Evolutionary conservation across 2,797 vertebrate genomes (phyloP).

Genomic region (Harpagifer antarcticus): DNA sequence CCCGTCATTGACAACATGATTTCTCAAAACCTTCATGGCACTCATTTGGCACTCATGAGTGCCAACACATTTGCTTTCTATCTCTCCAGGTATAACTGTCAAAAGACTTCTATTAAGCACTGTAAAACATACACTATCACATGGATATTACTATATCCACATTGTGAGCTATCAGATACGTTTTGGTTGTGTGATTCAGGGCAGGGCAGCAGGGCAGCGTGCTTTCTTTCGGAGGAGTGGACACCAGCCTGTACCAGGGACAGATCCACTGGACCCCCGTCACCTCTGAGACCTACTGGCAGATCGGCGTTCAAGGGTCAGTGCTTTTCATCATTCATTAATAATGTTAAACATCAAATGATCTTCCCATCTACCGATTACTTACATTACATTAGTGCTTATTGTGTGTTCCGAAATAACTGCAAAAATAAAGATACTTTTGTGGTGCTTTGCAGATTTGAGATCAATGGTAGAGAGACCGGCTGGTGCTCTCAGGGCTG

Average conservation of each 20-base stretch:
- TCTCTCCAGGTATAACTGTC: slow-evolving; percentile 77
- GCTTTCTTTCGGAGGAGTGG: slow-evolving; percentile 81
- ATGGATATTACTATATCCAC: background rate
- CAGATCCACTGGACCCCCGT: slow-evolving; percentile 84
- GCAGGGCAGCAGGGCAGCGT: slow-evolving; percentile 77
- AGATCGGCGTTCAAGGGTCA: slow-evolving; percentile 84
- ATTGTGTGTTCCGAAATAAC: too few relatives aligned
- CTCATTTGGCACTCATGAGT: slow-evolving; percentile 30
- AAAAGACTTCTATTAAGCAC: background rate
- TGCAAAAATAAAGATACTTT: too few relatives aligned
- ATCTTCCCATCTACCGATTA: slow-evolving; percentile 19
- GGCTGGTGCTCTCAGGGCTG: too few relatives aligned
- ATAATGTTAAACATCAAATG: background rate
- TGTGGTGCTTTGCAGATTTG: too few relatives aligned
- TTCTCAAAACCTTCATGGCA: slow-evolving; percentile 64
- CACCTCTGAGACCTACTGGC: slow-evolving; percentile 84
- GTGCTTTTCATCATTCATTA: slow-evolving; percentile 43
- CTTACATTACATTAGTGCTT: too few relatives aligned
- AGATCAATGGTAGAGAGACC: too few relatives aligned
- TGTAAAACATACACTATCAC: background rate
- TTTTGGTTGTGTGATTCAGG: slow-evolving; percentile 57
- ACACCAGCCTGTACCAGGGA: slow-evolving; percentile 78
- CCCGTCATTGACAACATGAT: slow-evolving; percentile 82
- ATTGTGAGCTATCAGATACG: background rate
- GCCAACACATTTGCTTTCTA: slow-evolving; percentile 85